Evolutionary conservation across 2,888 invertebrate species (phyloP), one percentile per base, ranked within the genome.

Genomic region (Synanthedon andrenaeformis): DNA sequence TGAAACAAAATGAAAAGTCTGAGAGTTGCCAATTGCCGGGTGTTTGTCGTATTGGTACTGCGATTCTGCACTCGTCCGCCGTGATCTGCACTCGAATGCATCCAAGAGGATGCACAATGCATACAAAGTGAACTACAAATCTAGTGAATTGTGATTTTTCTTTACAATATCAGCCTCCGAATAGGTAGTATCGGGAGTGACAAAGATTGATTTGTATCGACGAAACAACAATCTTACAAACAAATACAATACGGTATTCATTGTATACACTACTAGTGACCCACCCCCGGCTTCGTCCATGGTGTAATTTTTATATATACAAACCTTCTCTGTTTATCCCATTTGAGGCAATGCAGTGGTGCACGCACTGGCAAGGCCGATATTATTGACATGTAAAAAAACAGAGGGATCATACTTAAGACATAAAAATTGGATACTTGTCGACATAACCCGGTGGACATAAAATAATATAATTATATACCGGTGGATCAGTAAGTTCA

Each of bases 21-120:
- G 64, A 62, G 69, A 69, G 64, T 71, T 68, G 74, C 68, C 76
- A 80, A 81, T 79, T 74, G 76, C 67, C 63, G 66, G 70, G 69
- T 77, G 79, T 80, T 82, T 82, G 80, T 76, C 78, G 76, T 75
- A 74, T 76, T 72, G 74, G 69, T 69, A 67, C 64, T 59, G 68
- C 62, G 66, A 59, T 61, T 65, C 64, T 59, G 58, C 42, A 19
- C 51, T 52, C 52, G 62, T 61, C 62, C 59, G 64, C 51, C 56
- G 54, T 52, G 52, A 51, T 28, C 54, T 52, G 56, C 45, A 56
- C 52, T 42, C 56, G 45, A 52, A 56, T 54, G 53, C 56, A 53
- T 52, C 51, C 41, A 42, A 28, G 13, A 17, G 48, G 23, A 72
- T 77, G 76, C 77, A 77, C 76, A 78, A 77, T 81, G 79, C 80